Base-by-base conservation (phyloP, 37 sponge, comb jelly and placozoan species). In the Haliclona indistincta region DNA sequence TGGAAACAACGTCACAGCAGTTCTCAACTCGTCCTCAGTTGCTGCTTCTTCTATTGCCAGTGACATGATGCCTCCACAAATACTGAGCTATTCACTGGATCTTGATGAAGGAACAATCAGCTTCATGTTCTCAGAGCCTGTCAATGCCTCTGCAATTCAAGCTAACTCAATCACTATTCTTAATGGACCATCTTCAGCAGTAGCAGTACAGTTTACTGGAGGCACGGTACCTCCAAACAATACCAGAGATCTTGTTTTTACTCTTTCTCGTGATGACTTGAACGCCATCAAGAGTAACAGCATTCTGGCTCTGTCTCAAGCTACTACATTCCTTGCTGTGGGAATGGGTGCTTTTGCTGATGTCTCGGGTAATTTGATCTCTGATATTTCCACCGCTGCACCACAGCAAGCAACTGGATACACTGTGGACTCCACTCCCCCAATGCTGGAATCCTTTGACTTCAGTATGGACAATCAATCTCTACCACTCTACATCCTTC, bases 81-180 rank as follows among this genome's bases (percentile, higher is more conserved):
- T 95, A 3, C 35, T 38, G 4, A 63, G 60, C 2, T 91, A 68
- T 71, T 81, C 43, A 22, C 70, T 95, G 2, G 86, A 95, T 43
- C 67, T 89, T 41, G 49, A 76, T 73, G 30, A 32, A 25, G 93
- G 96, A 1, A 44, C 40, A 0, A 65, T 95, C 0, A 32, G 41
- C 10, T 54, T 95, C 34, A 60, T 80, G 30, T 95, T 95, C 54
- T 63, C 69, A 81, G 96, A 95, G 67, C 82, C 85, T 25, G 71
- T 91, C 39, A 89, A 89, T 67, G 72, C 68, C 0, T 53, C 82
- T 7, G 35, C 30, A 26, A 81, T 86, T n/a, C 19, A 54, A 35
- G 81, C 42, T 54, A 36, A 56, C 39, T 82, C 62, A 15, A 73
- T 91, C 22, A 58, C 62, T 30, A 42, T 91, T 8, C 67, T 85